A percentile compares a stretch with the other conserved stretches of the same genome.
Evolutionary conservation across 2,888 invertebrate genomes (phyloP).

Genomic region (Thumatha senex): DNA sequence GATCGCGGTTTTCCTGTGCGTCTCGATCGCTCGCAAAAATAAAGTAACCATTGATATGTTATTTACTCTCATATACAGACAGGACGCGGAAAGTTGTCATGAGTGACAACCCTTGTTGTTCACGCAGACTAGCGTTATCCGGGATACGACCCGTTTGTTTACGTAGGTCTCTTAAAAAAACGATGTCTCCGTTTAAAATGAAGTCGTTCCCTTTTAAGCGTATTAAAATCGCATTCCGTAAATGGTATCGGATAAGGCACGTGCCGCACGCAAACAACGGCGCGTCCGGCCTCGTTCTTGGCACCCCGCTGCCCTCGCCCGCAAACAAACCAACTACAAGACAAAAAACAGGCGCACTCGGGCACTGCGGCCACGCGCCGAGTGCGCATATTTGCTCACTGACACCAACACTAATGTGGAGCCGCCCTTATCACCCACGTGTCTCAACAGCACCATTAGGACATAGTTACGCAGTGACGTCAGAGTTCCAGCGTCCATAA

Average conservation of each 20-base stretch:
- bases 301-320: conserved; percentile 12
- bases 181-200: conserved; percentile 55
- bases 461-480: conserved; percentile 34
- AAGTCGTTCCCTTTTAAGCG: conserved; percentile 67
- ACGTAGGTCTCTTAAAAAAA: conserved; percentile 51
- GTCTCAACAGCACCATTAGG: conserved; percentile 29
- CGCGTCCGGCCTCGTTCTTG: conserved; percentile 35
- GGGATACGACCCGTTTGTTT: conserved; percentile 24
- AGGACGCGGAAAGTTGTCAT: conserved; percentile 3
- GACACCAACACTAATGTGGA: conserved; percentile 32
- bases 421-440: conserved; percentile 17
- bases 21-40: conserved; percentile 8
- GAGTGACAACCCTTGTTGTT: conserved; percentile 6
- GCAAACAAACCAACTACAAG: conserved; percentile 26
- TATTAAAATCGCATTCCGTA: conserved; percentile 75
- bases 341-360: conserved; percentile 28
- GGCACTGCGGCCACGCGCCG: conserved; percentile 16
- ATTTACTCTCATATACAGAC: conserved; percentile 17
- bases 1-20: conserved; percentile 35
- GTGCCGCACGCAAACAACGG: conserved; percentile 58
- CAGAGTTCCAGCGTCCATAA: conserved; percentile 9
- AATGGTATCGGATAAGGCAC: conserved; percentile 75
- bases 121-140: conserved; percentile 8
- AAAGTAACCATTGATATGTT: conserved; percentile 22
- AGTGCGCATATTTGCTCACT: conserved; percentile 34